Evolutionary conservation across 35 echinoderm and acorn worm genomes (phyloP).

Genomic region (Heliocidaris tuberculata): DNA sequence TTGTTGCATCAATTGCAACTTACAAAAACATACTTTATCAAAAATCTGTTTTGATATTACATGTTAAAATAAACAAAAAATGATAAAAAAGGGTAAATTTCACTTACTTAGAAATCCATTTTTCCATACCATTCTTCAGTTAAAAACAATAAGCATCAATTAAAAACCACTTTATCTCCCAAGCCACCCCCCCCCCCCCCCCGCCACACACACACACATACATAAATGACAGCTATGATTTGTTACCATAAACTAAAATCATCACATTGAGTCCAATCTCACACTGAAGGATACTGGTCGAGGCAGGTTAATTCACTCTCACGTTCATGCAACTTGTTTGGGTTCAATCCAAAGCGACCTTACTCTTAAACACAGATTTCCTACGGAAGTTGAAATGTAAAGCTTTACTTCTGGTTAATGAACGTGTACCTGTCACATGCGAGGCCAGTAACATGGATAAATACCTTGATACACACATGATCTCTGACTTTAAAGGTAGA

Average conservation of each 20-base stretch:
- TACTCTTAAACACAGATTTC: background rate
- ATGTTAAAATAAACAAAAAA: too few relatives aligned
- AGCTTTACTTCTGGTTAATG: background rate
- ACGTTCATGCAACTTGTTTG: background rate
- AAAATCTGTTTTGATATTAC: too few relatives aligned
- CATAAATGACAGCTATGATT: too few relatives aligned
- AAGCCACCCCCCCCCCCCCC: too few relatives aligned
- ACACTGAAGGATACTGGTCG: background rate
- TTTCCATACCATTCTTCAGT: too few relatives aligned
- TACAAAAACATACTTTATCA: too few relatives aligned
- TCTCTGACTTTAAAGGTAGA: background rate
- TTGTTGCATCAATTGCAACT: too few relatives aligned
- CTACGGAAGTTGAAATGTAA: background rate
- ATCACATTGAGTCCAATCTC: background rate
- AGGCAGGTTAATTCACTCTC: background rate
- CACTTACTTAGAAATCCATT: too few relatives aligned
- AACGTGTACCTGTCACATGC: background rate
- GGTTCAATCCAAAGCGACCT: background rate
- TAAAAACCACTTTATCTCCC: too few relatives aligned
- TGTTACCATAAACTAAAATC: background rate
- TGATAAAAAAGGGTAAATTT: too few relatives aligned
- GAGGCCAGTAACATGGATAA: background rate
- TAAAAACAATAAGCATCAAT: too few relatives aligned
- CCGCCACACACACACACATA: too few relatives aligned
- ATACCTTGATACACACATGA: background rate